Evolutionary conservation across 2,797 vertebrate species (phyloP).

Genomic region (Sebastes baramenuke): DNA sequence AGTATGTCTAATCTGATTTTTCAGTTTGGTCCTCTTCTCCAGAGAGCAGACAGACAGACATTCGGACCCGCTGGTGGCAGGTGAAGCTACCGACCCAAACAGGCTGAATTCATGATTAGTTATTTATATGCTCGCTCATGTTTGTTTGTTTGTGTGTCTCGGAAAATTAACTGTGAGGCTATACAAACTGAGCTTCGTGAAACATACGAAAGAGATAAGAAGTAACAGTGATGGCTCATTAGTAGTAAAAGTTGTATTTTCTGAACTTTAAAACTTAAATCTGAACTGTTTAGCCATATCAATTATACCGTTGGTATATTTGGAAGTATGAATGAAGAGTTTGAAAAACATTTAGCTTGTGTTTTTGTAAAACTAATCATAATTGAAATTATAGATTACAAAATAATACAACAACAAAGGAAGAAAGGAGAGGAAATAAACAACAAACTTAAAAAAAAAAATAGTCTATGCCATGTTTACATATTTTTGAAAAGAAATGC

Average conservation of each 20-base stretch:
- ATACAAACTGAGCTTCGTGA: neutral
- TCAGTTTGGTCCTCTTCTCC: conserved; percentile 24
- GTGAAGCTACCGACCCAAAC: conserved; percentile 14
- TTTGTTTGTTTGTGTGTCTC: conserved; percentile 18
- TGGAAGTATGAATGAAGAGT: neutral
- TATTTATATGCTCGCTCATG: conserved; percentile 21
- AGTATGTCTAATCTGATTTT: conserved; percentile 59
- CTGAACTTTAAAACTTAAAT: neutral
- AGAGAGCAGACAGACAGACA: conserved; percentile 3
- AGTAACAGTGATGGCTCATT: neutral
- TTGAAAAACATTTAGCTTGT: neutral
- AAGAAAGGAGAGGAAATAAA: neutral
- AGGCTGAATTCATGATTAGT: conserved; percentile 9
- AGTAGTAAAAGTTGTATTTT: neutral
- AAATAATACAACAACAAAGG: neutral
- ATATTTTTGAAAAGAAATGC: neutral
- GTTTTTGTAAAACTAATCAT: neutral
- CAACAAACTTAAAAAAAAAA: too few relatives aligned
- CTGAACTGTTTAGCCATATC: neutral
- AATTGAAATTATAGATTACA: neutral
- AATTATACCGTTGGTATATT: neutral
- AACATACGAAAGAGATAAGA: conserved; percentile 3
- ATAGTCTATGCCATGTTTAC: neutral
- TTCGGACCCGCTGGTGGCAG: conserved; percentile 1
- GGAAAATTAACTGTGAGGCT: neutral